These are phyloP conservation scores for Hirtodrosophila duncani DNA, from an alignment of 2,888 invertebrate species.

Conservation along the genomic window DNA sequence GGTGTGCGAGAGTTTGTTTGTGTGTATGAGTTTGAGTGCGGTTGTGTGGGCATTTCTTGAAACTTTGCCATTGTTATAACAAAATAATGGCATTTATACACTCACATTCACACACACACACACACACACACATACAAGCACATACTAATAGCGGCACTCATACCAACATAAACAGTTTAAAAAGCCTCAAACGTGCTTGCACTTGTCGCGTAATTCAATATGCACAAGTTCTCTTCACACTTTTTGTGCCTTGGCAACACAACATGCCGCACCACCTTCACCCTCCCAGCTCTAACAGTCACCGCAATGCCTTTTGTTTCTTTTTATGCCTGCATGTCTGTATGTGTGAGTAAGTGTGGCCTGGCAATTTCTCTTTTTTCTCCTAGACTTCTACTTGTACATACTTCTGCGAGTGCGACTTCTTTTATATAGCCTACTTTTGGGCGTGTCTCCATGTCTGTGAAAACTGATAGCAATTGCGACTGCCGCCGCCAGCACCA, in stretches of 20 bases:
- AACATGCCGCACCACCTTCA: too few species aligned
- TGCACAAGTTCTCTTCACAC: constrained; percentile 51
- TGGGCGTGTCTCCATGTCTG: not conserved
- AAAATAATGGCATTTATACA: constrained; percentile 62
- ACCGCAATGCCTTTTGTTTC: constrained; percentile 28
- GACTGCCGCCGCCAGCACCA: too few species aligned
- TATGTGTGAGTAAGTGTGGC: too few species aligned
- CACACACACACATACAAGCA: constrained; percentile 1
- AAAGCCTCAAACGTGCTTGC: constrained; percentile 66
- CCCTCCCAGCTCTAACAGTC: not conserved
- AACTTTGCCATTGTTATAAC: constrained; percentile 66
- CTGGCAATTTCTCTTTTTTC: constrained; percentile 7
- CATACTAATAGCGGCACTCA: constrained; percentile 4
- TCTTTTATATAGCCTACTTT: not conserved
- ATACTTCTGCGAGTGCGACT: not conserved
- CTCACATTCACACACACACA: constrained; percentile 21
- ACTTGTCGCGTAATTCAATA: constrained; percentile 73
- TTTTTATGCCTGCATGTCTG: not conserved
- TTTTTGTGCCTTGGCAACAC: too few species aligned
- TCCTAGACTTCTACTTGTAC: constrained; percentile 2
- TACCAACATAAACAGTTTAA: constrained; percentile 55
- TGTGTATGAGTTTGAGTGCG: constrained; percentile 9
- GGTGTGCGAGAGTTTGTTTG: too few species aligned
- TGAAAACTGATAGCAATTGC: constrained; percentile 25
- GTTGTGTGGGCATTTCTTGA: constrained; percentile 35